Evolutionary conservation across 2,888 invertebrate species (phyloP).

Genomic region (Kryphioiulus occultus): DNA sequence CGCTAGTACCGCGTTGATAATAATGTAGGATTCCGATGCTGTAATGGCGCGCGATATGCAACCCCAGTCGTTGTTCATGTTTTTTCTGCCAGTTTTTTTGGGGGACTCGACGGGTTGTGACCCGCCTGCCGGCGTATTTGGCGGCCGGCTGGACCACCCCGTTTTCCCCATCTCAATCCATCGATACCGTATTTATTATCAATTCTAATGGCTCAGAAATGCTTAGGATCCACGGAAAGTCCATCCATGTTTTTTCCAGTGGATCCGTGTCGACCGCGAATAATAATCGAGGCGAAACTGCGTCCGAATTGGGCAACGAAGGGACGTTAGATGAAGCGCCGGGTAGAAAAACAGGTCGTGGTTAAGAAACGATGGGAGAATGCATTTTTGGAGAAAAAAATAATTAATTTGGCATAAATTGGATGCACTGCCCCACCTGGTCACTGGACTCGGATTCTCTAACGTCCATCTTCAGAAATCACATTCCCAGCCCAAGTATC

Average conservation of each 20-base stretch:
- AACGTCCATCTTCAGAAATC: neutral
- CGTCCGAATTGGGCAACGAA: neutral
- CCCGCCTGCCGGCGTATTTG: neutral
- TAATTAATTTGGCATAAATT: neutral
- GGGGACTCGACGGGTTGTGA: neutral
- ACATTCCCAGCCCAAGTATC: neutral
- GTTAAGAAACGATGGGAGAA: neutral
- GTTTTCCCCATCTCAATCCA: neutral
- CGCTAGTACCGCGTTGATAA: neutral
- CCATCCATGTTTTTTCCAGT: conserved; percentile 17
- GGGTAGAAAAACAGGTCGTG: neutral
- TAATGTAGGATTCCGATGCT: neutral
- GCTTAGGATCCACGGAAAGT: neutral
- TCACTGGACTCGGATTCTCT: neutral
- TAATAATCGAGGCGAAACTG: neutral
- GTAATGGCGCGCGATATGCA: conserved; percentile 27
- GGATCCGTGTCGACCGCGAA: neutral
- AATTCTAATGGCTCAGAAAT: conserved; percentile 12
- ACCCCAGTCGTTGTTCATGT: conserved; percentile 30
- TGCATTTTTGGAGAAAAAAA: too few species aligned
- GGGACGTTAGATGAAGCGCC: conserved; percentile 1
- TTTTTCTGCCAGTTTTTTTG: neutral
- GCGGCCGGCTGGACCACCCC: neutral
- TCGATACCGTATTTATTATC: conserved; percentile 18
- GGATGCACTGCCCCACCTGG: neutral